Percentiles rank a stretch among this genome's conserved stretches.
Evolutionary conservation across 2,888 invertebrate species (phyloP).

Genomic region (Pristionchus mayeri): DNA sequence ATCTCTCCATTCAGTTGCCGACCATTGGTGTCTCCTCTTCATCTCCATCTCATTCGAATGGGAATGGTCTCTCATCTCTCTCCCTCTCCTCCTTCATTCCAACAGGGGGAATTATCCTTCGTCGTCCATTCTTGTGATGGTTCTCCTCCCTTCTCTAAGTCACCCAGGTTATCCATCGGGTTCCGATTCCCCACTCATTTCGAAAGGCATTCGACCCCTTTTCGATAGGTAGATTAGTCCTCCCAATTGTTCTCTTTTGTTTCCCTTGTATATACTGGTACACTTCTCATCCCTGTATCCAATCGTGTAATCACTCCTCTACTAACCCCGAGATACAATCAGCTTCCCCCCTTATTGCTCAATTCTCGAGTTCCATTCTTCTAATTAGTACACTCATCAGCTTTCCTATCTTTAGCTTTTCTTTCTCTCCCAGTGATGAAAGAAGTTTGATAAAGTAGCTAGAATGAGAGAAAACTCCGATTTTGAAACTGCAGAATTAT

Average conservation of each 20-base stretch:
- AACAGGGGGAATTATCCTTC: constrained; percentile 34
- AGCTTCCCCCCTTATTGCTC: not conserved
- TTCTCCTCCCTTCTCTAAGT: not conserved
- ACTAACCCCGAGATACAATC: constrained; percentile 8
- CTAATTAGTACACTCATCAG: no score
- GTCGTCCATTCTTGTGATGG: constrained; percentile 2
- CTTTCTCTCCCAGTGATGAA: constrained; percentile 5
- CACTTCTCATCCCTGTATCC: not conserved
- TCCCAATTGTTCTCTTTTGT: not conserved
- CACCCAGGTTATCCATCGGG: not conserved
- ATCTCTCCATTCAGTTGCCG: constrained; percentile 9
- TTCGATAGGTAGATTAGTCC: not conserved
- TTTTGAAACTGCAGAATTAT: no score
- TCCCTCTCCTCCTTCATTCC: constrained; percentile 3
- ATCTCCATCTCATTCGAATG: not conserved
- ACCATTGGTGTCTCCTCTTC: not conserved
- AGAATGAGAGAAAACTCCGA: no score
- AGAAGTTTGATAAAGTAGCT: constrained; percentile 5
- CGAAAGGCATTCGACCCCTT: constrained; percentile 4
- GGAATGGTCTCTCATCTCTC: not conserved
- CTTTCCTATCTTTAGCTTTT: constrained; percentile 10
- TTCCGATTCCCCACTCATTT: not conserved
- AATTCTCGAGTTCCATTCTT: not conserved
- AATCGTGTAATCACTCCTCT: not conserved
- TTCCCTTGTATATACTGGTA: constrained; percentile 13